Base-by-base conservation (phyloP, 2,797 vertebrate species). In the Aythya fuligula region DNA sequence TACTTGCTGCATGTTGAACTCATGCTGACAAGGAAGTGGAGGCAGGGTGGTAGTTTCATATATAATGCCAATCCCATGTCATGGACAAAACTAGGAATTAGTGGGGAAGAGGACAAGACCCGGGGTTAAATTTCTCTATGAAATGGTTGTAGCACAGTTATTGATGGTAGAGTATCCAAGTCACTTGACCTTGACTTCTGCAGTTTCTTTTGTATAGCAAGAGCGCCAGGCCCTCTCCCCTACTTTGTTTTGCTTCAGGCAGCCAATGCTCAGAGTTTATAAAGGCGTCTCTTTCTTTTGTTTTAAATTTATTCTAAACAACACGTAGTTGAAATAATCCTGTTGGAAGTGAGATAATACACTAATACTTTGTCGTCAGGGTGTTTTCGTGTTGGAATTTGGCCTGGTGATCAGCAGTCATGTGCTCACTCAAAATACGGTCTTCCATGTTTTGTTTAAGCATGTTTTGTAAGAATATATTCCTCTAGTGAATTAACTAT, bases 51-150 rank as follows among this genome's bases (percentile, higher is more conserved):
- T 62, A 24, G 13, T 14, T 76, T 51, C 32, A 22, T 34, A 8
- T 32, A 1, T 60, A 12, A 43, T 78, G 47, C 19, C 9, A 73
- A 0, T 61, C 9, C 32, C 1, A 0, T 34, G 21, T 65, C 16
- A 13, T 13, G 60, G 49, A 15, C 13, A 38, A 71, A 67, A 10
- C 7, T 36, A n/a, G 38, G 39, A 66, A 39, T 75, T 41, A n/a
- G 24, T 9, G 32, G 57, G 27, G 28, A 47, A 65, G 43, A 67
- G 19, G 13, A 15, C 12, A 30, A 83, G 58, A 62, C 7, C 4
- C 39, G 43, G 11, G 32, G 19, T 80, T 45, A 13, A 80, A 10
- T 47, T 85, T 78, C 32, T 17, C 11, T 75, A 3, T 72, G 13
- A 39, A 87, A 21, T 10, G 51, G 3, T n/a, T 72, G 4, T 43